Evolutionary conservation across 2,888 invertebrate species (phyloP), one percentile per base, ranked within the genome.

Genomic region (Drosophila mettleri): DNA sequence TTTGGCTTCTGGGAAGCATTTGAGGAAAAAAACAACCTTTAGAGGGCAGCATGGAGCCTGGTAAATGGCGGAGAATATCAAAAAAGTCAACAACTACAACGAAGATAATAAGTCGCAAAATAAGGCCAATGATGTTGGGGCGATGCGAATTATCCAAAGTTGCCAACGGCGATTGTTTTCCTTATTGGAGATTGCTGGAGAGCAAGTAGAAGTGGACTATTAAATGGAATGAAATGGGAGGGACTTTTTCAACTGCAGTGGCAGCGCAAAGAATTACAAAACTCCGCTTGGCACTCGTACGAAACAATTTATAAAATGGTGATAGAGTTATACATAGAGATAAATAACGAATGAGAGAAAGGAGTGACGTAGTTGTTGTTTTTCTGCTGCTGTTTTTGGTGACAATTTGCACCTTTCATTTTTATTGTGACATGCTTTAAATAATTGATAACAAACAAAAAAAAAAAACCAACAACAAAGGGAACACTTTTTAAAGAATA

Each of bases 361-460:
- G 46, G 31, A 49, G 77, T 76, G 76, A 68, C 75, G 65, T 39
- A 12, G 18, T 12, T 64, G 45, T 54, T 69, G 22, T 22, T 51
- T 33, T 22, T 57, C n/a, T 41, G 41, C 48, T 63, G 76, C 72
- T 81, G 75, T 59, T 60, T 43, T 22, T n/a, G 9, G 71, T 73
- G 80, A 70, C 79, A 83, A 85, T 86, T 86, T 87, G 87, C 86
- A 87, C 87, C 87, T 86, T 82, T 85, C 75, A 79, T 75, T 75
- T 86, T 85, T 80, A 85, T 87, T 87, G 86, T 87, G 87, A 83
- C 86, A 80, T 86, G 85, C 71, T 85, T 78, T 78, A 76, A 84
- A 84, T 84, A 82, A 85, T 84, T 74, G 71, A 84, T 71, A 73
- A 69, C 67, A 78, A 78, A 74, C 66, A 71, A 68, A 69, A 80